phyloP scores from a whole-genome alignment of 2,888 invertebrate genomes.

The Auanema sp. region DNA sequence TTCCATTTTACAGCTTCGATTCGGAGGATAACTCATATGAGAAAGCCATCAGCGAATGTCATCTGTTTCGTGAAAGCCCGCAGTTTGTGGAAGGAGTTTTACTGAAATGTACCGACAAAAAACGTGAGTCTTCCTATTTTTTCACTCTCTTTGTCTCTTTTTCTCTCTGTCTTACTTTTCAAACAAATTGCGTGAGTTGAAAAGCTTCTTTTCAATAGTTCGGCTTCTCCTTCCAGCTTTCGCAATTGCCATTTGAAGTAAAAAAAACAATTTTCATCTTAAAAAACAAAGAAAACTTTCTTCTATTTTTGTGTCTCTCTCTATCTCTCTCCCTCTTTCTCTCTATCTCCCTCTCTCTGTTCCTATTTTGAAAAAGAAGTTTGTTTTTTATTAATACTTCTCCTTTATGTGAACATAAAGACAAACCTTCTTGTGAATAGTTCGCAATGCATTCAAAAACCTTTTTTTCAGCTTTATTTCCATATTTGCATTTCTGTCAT shows the following conservation, averaged over 20 bases:
- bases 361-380: too few species aligned
- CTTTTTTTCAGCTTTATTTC: constrained; percentile 53
- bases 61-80: constrained; percentile 37
- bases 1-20: constrained; percentile 33
- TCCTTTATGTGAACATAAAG: background rate
- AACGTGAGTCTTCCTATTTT: constrained; percentile 45
- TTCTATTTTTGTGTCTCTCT: too few species aligned
- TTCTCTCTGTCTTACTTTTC: too few species aligned
- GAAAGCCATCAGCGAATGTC: constrained; percentile 54
- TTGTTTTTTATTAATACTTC: too few species aligned
- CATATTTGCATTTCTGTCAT: constrained; percentile 55
- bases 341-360: too few species aligned
- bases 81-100: constrained; percentile 52
- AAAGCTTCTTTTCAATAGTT: background rate
- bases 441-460: background rate
- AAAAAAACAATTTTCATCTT: too few species aligned
- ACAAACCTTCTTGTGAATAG: background rate
- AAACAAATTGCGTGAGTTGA: background rate
- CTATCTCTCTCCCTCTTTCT: too few species aligned
- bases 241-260: too few species aligned
- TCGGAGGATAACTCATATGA: constrained; percentile 50
- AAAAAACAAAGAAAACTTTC: too few species aligned
- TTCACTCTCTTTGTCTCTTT: too few species aligned
- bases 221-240: too few species aligned
- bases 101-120: constrained; percentile 57